phyloP scores from a whole-genome alignment of 2,797 vertebrate species.

The Spheniscus humboldti region DNA sequence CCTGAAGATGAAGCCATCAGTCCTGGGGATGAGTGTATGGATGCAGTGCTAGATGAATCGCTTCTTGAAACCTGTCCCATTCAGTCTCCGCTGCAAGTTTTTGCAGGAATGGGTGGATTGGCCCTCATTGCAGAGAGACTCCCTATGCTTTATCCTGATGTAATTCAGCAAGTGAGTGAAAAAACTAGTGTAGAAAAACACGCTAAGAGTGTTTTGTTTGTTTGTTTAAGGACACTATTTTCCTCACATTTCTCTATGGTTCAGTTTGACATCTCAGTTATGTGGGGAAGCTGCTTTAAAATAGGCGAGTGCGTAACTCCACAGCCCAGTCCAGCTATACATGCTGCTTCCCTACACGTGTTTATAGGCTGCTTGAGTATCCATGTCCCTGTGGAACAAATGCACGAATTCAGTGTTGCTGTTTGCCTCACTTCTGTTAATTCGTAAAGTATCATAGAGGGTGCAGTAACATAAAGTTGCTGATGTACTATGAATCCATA shows the following conservation, averaged over 20 bases:
- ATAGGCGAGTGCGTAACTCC: background rate
- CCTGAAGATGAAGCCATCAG: constrained; percentile 91
- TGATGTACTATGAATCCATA: background rate
- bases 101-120: constrained; percentile 96
- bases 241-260: background rate
- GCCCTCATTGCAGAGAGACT: constrained; percentile 96
- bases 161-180: constrained; percentile 93
- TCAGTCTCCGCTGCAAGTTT: constrained; percentile 97
- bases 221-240: background rate
- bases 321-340: background rate
- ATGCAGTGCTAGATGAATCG: constrained; percentile 88
- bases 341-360: background rate
- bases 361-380: background rate
- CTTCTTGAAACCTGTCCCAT: constrained; percentile 94
- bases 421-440: background rate
- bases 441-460: background rate
- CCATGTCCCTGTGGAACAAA: background rate
- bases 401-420: background rate
- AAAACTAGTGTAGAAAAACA: background rate
- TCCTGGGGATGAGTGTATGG: constrained; percentile 89
- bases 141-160: constrained; percentile 97
- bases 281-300: background rate
- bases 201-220: background rate
- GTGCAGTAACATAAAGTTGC: background rate
- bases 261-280: background rate